These are phyloP conservation scores for Aythya baeri DNA, from an alignment of 2,113 vertebrate species.

Conservation along the genomic window DNA sequence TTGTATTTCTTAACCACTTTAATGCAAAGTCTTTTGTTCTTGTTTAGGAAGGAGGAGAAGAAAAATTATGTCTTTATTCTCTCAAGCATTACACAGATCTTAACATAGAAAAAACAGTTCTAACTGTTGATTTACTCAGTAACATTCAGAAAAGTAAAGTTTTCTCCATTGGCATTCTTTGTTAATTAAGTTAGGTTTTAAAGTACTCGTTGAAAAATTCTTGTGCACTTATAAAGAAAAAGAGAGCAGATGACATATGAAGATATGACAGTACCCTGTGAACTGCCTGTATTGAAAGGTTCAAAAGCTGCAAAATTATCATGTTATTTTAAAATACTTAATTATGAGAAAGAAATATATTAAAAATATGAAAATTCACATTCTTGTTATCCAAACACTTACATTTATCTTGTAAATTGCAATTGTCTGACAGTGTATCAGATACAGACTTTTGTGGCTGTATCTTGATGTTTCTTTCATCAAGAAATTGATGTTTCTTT, in stretches of 20 bases:
- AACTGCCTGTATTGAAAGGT: background rate
- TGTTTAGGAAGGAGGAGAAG: background rate
- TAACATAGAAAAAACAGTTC: background rate
- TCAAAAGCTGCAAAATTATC: background rate
- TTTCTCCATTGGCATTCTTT: background rate
- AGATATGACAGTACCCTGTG: background rate
- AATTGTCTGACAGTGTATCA: background rate
- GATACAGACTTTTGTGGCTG: background rate
- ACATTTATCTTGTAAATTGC: background rate
- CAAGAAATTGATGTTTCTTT: background rate
- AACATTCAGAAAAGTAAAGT: background rate
- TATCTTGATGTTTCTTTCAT: no score
- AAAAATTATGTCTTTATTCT: background rate
- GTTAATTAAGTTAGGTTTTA: background rate
- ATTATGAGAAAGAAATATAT: background rate
- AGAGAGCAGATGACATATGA: background rate
- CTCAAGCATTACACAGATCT: background rate
- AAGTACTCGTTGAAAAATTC: background rate
- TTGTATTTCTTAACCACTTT: background rate
- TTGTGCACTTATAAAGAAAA: background rate
- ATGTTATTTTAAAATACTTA: background rate
- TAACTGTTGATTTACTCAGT: background rate
- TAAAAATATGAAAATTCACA: background rate
- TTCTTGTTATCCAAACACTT: background rate
- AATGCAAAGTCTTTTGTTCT: conserved; percentile 14